Evolutionary conservation across 2,113 vertebrate species (phyloP).

Genomic region (Bubo blakistoni): DNA sequence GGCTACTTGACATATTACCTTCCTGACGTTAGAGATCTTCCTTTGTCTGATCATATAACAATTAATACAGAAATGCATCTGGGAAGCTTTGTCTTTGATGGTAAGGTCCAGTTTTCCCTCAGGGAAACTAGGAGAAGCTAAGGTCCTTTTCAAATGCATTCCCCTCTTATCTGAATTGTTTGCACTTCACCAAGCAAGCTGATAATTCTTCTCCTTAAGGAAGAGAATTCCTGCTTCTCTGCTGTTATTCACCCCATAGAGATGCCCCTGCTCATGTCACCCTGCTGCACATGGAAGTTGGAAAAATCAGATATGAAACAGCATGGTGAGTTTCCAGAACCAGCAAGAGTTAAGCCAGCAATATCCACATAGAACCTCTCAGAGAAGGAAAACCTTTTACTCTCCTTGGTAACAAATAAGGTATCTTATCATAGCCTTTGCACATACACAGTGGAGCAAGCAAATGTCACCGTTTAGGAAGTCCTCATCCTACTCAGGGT

Average conservation of each 20-base stretch:
- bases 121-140: neutral
- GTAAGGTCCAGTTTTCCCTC: neutral
- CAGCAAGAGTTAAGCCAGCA: neutral
- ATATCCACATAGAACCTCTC: neutral
- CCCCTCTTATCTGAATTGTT: neutral
- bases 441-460: neutral
- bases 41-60: conserved; percentile 5
- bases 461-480: neutral
- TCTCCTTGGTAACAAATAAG: neutral
- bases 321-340: neutral
- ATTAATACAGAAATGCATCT: neutral
- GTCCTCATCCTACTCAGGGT: neutral
- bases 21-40: neutral
- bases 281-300: accelerated
- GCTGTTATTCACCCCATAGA: neutral
- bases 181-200: neutral
- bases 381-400: neutral
- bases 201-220: neutral
- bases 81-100: neutral
- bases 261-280: neutral
- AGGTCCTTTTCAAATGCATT: neutral
- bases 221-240: neutral
- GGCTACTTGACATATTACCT: conserved; percentile 7
- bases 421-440: neutral
- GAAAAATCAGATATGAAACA: neutral